phyloP scores from a whole-genome alignment of 2,113 vertebrate species.

The Carlito syrichta region DNA sequence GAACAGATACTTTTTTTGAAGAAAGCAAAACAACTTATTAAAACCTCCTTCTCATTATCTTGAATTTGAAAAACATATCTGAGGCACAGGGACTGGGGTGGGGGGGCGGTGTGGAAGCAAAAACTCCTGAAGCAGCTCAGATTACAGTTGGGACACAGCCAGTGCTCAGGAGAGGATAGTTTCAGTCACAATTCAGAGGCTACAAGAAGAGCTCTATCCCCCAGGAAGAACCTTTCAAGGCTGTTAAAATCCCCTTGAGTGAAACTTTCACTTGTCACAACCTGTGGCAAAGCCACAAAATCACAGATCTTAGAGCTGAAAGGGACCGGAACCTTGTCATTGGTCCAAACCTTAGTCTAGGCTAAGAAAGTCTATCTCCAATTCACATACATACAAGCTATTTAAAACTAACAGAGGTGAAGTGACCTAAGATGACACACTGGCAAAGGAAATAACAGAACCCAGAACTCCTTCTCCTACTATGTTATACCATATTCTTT shows the following conservation, averaged over 20 bases:
- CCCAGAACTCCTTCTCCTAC: neutral
- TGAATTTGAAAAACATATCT: conserved; percentile 40
- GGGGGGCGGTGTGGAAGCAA: no score
- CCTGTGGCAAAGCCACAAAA: neutral
- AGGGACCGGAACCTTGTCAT: neutral
- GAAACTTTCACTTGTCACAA: conserved; percentile 14
- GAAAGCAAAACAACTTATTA: conserved; percentile 49
- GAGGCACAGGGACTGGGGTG: neutral
- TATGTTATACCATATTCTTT: neutral
- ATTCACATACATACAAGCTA: neutral
- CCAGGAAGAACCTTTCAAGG: neutral
- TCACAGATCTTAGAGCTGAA: neutral
- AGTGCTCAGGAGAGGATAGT: neutral
- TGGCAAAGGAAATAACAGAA: neutral
- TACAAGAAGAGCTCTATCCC: neutral
- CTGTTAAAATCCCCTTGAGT: neutral
- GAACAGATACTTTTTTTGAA: conserved; percentile 38
- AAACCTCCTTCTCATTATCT: conserved; percentile 43
- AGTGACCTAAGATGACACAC: neutral
- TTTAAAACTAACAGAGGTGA: conserved; percentile 20
- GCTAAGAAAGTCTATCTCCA: neutral
- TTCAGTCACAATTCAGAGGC: neutral
- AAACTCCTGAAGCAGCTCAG: neutral
- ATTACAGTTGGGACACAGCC: neutral
- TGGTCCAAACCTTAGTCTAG: neutral